A percentile compares a stretch with the other conserved stretches of the same genome.
These are phyloP conservation scores for Cyrtorhinus lividipennis DNA, from an alignment of 1,140 invertebrate genomes.

Conservation along the genomic window DNA sequence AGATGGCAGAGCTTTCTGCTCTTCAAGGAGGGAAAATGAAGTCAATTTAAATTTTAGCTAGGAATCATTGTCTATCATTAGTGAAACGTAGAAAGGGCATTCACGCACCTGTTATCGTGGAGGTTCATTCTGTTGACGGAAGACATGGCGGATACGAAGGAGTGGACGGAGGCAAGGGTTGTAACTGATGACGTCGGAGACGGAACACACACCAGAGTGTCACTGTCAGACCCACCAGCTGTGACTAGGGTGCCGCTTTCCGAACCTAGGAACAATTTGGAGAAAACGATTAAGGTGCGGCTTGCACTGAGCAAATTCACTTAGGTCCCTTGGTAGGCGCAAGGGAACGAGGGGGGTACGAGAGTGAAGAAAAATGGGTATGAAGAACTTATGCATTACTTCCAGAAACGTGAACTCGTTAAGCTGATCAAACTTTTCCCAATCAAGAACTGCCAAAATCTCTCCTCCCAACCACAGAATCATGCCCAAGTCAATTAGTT, in stretches of 20 bases:
- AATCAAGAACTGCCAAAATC: not conserved
- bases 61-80: not conserved
- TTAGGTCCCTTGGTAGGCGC: too few relatives aligned
- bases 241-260: slow-evolving; percentile 36
- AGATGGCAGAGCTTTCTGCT: too few relatives aligned
- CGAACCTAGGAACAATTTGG: slow-evolving; percentile 11
- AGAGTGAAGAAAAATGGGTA: not conserved
- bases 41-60: too few relatives aligned
- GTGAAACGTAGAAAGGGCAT: not conserved
- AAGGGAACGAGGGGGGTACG: too few relatives aligned
- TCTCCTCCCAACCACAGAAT: too few relatives aligned
- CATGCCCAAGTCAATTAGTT: too few relatives aligned
- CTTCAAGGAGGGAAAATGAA: too few relatives aligned
- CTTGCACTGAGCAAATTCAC: not conserved
- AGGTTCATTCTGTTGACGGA: not conserved
- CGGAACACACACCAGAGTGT: slow-evolving; percentile 29
- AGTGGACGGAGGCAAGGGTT: slow-evolving; percentile 33
- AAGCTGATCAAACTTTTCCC: not conserved
- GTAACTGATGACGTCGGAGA: slow-evolving; percentile 33
- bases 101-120: not conserved
- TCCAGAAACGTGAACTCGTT: not conserved
- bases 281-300: not conserved
- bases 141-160: slow-evolving; percentile 26
- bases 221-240: slow-evolving; percentile 28
- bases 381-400: not conserved